Evolutionary conservation across 2,113 vertebrate genomes (phyloP).

Genomic region (Taurulus bubalis): DNA sequence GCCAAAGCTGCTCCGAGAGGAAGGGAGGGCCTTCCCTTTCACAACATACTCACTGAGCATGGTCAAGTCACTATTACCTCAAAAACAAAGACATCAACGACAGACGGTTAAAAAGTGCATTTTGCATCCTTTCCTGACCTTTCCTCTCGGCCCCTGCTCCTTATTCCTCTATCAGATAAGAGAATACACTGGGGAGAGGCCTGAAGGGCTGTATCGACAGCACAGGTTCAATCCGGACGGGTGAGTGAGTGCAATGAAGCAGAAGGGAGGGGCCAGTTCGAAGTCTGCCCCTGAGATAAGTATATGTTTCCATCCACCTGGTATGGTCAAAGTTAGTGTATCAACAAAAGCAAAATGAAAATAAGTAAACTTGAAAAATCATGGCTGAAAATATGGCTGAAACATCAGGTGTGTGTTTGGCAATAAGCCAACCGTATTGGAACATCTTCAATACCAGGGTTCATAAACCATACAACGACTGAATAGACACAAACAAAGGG

Average conservation of each 20-base stretch:
- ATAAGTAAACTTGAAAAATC: neutral
- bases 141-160: neutral
- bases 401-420: too few relatives aligned
- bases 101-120: neutral
- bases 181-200: neutral
- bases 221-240: neutral
- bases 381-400: neutral
- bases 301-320: neutral
- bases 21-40: slow-evolving; percentile 49
- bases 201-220: neutral
- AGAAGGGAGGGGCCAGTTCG: neutral
- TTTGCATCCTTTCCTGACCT: neutral
- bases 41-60: neutral
- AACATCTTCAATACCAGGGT: neutral
- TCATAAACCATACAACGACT: too few relatives aligned
- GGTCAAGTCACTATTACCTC: slow-evolving; percentile 4
- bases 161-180: neutral
- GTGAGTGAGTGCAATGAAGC: neutral
- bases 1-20: slow-evolving; percentile 29
- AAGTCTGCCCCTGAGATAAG: neutral
- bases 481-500: neutral
- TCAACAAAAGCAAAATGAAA: neutral
- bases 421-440: neutral
- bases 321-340: neutral
- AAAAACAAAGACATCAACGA: slow-evolving; percentile 25